These are phyloP conservation scores for Strigops habroptila DNA, from an alignment of 2,113 vertebrate species.

Conservation along the genomic window DNA sequence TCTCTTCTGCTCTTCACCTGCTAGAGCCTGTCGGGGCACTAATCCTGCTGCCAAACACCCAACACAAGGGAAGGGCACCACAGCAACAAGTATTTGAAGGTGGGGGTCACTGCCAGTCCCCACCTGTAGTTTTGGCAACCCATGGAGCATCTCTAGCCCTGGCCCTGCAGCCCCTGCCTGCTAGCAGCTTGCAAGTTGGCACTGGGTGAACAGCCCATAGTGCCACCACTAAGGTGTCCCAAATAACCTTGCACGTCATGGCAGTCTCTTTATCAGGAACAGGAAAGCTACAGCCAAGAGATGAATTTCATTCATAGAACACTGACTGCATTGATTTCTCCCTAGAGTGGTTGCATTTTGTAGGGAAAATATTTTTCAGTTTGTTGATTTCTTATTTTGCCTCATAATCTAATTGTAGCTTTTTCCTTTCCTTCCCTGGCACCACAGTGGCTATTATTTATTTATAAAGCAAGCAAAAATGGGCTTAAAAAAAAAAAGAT, in stretches of 20 bases:
- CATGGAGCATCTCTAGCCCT: background rate
- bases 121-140: background rate
- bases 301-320: background rate
- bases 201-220: accelerated
- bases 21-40: accelerated
- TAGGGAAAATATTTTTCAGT: background rate
- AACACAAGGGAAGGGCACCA: background rate
- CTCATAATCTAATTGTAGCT: background rate
- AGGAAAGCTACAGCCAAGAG: background rate
- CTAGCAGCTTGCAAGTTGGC: accelerated
- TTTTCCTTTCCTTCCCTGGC: background rate
- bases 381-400: background rate
- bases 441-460: background rate
- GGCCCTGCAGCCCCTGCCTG: background rate
- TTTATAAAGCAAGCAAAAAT: background rate
- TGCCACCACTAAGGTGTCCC: accelerated
- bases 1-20: background rate
- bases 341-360: background rate
- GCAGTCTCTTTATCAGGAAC: background rate
- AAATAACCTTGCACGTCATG: background rate
- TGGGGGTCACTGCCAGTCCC: background rate
- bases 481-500: background rate
- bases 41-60: background rate
- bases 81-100: background rate
- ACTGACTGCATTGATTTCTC: background rate